Evolutionary conservation across 2,797 vertebrate genomes (phyloP), one percentile per base, ranked within the genome.

Genomic region (Sparus aurata): DNA sequence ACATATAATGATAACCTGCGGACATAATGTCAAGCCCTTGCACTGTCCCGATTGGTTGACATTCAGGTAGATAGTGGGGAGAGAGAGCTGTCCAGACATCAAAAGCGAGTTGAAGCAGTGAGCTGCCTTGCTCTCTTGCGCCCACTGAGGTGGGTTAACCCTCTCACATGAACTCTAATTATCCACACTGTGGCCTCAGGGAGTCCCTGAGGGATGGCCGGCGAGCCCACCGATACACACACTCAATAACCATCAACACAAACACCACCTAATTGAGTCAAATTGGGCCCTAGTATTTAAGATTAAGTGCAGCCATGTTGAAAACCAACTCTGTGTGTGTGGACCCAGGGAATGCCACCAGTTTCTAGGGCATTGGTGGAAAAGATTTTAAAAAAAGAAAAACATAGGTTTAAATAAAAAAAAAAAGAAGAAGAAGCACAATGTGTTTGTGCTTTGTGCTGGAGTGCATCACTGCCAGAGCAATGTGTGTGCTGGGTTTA

Each of bases 1-100:
- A 93, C 95, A 94, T 90, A 96, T 98, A 98, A 98, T 97, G 96
- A 98, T 97, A 97, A 98, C 97, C 97, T 62, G 94, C 96, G 96
- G 97, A 96, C 95, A 97, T 96, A 94, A 96, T 96, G 96, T 96
- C 96, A 96, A 86, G 95, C 22, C 91, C 92, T 94, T 92, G 94
- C 95, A 90, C 89, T 63, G 91, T 95, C 94, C 95, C 95, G 93
- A 95, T 95, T 92, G 94, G 95, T 94, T 96, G 95, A 96, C 95
- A 95, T 95, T 96, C 95, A 96, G 94, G 92, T 93, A 89, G 93
- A 92, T 91, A 83, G 86, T 85, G 91, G 75, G 73, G 86, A 87
- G 88, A 89, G 83, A 84, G 86, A 91, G 86, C 75, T 83, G 82
- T 79, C 83, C 88, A 91, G 90, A 95, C 95, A 92, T 95, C 93